A percentile compares a stretch with the other conserved stretches of the same genome.
phyloP scores from a whole-genome alignment of 23 tunicate species.

The Trididemnum nubilum region DNA sequence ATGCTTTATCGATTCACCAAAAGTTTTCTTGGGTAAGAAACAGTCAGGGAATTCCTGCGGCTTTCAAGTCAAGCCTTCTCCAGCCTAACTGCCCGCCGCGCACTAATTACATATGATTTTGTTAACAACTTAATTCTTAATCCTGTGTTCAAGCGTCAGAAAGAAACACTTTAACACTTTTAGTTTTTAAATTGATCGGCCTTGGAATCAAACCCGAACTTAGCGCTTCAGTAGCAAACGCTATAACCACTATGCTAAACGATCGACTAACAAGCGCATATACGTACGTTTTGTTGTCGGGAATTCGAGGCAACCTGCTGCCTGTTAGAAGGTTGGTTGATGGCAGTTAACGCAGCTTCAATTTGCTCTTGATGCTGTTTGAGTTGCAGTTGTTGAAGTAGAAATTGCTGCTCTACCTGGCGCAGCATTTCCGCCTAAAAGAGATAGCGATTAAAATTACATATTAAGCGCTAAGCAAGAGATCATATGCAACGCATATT shows the following conservation, averaged over 20 bases:
- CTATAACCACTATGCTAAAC: no score
- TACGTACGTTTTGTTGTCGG: neutral
- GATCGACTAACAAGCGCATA: no score
- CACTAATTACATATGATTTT: no score
- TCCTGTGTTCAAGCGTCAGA: no score
- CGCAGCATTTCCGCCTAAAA: conserved; percentile 62
- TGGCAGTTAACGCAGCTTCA: conserved; percentile 46
- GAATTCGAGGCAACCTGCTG: neutral
- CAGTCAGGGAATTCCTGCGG: neutral
- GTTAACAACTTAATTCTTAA: no score
- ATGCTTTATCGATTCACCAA: neutral
- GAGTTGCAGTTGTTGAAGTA: conserved; percentile 71
- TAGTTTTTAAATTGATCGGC: no score
- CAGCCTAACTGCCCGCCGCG: no score
- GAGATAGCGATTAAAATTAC: neutral
- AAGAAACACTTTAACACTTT: no score
- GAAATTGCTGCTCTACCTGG: conserved; percentile 73
- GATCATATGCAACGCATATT: no score
- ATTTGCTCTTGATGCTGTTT: conserved; percentile 83
- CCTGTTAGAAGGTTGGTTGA: conserved; percentile 12
- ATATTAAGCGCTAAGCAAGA: no score
- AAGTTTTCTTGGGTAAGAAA: neutral
- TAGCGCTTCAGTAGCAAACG: no score
- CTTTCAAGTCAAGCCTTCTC: neutral
- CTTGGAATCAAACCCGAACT: no score